These are phyloP conservation scores for Anas georgica DNA, from an alignment of 2,797 vertebrate species.

Conservation along the genomic window DNA sequence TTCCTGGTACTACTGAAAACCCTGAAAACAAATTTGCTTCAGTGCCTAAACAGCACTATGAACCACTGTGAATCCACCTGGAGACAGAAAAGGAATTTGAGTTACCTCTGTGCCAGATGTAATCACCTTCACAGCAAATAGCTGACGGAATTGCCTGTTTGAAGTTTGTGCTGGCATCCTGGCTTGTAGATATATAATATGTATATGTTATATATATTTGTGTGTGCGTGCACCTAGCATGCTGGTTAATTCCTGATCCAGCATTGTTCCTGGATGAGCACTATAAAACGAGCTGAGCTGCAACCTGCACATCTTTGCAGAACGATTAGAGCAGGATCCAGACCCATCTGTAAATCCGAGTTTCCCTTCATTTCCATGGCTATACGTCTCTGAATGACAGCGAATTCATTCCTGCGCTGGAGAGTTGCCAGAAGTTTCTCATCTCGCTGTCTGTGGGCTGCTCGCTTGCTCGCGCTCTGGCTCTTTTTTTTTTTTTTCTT, in stretches of 20 bases:
- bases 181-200: not conserved
- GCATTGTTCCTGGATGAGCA: slow-evolving; percentile 2
- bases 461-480: slow-evolving; percentile 5
- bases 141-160: slow-evolving; percentile 43
- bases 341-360: slow-evolving; percentile 54
- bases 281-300: slow-evolving; percentile 56
- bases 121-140: slow-evolving; percentile 54
- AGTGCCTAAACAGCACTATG: slow-evolving; percentile 36
- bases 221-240: not conserved
- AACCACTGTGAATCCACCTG: slow-evolving; percentile 47
- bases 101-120: slow-evolving; percentile 58
- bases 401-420: slow-evolving; percentile 74
- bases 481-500: not conserved
- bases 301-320: slow-evolving; percentile 62
- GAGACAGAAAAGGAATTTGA: slow-evolving; percentile 37
- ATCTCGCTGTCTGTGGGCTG: slow-evolving; percentile 73
- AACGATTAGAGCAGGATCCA: slow-evolving; percentile 37
- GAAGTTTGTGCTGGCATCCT: slow-evolving; percentile 52
- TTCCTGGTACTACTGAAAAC: not conserved
- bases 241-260: not conserved
- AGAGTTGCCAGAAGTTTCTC: slow-evolving; percentile 78
- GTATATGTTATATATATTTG: too few species aligned
- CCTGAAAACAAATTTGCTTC: slow-evolving; percentile 37
- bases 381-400: slow-evolving; percentile 63
- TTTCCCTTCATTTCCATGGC: slow-evolving; percentile 70